Percentiles rank a stretch among this genome's conserved stretches.
Conservation (phyloP, 2,113 vertebrate species). For the Lophura nycthemera region DNA sequence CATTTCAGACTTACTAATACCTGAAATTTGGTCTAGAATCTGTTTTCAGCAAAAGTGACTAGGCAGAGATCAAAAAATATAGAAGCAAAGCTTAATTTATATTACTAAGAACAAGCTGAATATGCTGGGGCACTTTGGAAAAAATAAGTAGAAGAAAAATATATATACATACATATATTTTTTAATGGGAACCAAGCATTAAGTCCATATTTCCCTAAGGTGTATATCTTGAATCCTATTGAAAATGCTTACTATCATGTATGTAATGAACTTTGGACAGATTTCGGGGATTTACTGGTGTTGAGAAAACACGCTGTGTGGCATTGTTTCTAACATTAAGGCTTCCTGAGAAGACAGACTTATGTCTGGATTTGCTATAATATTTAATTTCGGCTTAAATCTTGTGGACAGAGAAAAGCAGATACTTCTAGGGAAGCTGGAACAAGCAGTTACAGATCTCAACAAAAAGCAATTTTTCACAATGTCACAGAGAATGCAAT, state of each 20-base stretch:
- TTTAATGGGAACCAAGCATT: background rate
- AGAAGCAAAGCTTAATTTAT: background rate
- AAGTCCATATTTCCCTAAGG: background rate
- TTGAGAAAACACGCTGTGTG: background rate
- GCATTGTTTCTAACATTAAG: background rate
- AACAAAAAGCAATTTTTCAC: background rate
- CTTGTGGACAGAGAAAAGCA: background rate
- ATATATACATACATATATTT: background rate
- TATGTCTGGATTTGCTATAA: background rate
- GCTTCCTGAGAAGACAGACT: background rate
- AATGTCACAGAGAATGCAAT: fast-evolving
- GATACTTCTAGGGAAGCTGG: background rate
- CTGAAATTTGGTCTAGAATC: background rate
- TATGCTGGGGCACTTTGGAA: background rate
- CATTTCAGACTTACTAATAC: background rate
- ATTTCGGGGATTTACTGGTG: background rate
- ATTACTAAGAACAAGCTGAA: background rate
- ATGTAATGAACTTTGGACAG: background rate
- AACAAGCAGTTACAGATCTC: background rate
- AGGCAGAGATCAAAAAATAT: background rate
- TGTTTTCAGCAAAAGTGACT: background rate
- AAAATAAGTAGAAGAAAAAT: background rate
- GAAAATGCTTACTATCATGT: background rate
- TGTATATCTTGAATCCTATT: background rate
- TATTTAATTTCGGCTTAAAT: background rate